These are phyloP conservation scores for Cheilosia variabilis DNA, from an alignment of 2,888 invertebrate species.

Conservation along the genomic window DNA sequence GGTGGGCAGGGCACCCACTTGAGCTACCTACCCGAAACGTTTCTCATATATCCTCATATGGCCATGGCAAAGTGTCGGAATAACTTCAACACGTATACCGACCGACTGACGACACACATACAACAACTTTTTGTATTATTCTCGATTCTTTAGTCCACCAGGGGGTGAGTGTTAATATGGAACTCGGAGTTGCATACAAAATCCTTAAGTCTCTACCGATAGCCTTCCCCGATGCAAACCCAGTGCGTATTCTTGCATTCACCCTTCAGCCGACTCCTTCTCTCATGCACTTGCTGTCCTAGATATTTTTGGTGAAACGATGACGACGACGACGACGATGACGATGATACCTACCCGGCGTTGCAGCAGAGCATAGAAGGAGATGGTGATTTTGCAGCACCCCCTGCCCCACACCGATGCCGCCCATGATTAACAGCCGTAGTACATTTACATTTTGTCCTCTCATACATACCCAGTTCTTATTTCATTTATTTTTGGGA, in stretches of 20 bases:
- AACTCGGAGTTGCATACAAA: constrained; percentile 58
- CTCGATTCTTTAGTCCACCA: constrained; percentile 23
- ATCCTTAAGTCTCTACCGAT: constrained; percentile 68
- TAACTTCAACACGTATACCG: constrained; percentile 11
- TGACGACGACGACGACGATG: constrained; percentile 75
- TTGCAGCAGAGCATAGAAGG: constrained; percentile 28
- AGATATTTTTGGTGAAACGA: constrained; percentile 69
- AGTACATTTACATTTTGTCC: constrained; percentile 63
- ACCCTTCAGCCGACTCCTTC: constrained; percentile 16
- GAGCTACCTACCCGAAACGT: not conserved
- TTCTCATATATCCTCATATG: constrained; percentile 25
- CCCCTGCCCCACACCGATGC: constrained; percentile 47
- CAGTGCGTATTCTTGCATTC: constrained; percentile 48
- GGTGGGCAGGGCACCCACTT: not conserved
- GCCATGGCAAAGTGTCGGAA: constrained; percentile 29
- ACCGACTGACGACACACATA: not conserved
- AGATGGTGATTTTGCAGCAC: constrained; percentile 55
- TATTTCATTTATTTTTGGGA: constrained; percentile 70
- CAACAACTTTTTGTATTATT: constrained; percentile 55
- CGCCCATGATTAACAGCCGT: constrained; percentile 67
- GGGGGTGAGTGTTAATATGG: constrained; percentile 53
- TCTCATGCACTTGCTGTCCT: constrained; percentile 67
- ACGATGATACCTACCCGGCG: constrained; percentile 63
- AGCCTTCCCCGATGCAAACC: constrained; percentile 30
- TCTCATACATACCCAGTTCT: constrained; percentile 47